Evolutionary conservation across 1,140 invertebrate species (phyloP).

Genomic region (Dysdera silvatica): DNA sequence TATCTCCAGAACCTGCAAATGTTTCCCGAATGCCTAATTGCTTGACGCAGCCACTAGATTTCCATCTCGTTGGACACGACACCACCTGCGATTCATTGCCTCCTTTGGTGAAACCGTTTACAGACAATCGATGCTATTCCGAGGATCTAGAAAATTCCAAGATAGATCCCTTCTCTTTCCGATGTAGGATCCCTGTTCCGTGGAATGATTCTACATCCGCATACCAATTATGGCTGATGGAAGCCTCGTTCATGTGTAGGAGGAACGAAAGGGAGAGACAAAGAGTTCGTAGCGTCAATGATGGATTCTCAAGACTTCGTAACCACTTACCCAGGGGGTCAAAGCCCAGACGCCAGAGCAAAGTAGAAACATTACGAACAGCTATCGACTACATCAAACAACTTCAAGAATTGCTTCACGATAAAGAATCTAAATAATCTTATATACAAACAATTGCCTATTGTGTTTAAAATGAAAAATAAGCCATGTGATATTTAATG

Average conservation of each 20-base stretch:
- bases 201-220: neutral
- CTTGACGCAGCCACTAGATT: too few relatives aligned
- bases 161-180: constrained; percentile 39
- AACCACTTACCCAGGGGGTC: constrained; percentile 54
- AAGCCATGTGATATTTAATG: too few relatives aligned
- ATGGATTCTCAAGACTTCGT: constrained; percentile 70
- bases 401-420: constrained; percentile 41
- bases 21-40: too few relatives aligned
- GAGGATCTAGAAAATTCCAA: neutral
- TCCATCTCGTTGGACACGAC: too few relatives aligned
- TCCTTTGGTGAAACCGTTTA: too few relatives aligned
- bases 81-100: too few relatives aligned
- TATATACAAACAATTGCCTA: too few relatives aligned
- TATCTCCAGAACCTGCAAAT: too few relatives aligned
- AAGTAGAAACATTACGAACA: constrained; percentile 46
- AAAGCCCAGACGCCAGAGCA: constrained; percentile 44
- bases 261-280: constrained; percentile 46
- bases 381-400: constrained; percentile 48
- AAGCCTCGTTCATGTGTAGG: constrained; percentile 39
- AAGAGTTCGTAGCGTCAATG: constrained; percentile 69
- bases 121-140: too few relatives aligned
- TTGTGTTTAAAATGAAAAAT: too few relatives aligned
- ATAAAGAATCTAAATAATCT: too few relatives aligned
- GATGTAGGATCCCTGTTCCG: constrained; percentile 43
- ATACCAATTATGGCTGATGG: constrained; percentile 26